Evolutionary conservation across 2,888 invertebrate genomes (phyloP).

Genomic region (Philereme vetulata): DNA sequence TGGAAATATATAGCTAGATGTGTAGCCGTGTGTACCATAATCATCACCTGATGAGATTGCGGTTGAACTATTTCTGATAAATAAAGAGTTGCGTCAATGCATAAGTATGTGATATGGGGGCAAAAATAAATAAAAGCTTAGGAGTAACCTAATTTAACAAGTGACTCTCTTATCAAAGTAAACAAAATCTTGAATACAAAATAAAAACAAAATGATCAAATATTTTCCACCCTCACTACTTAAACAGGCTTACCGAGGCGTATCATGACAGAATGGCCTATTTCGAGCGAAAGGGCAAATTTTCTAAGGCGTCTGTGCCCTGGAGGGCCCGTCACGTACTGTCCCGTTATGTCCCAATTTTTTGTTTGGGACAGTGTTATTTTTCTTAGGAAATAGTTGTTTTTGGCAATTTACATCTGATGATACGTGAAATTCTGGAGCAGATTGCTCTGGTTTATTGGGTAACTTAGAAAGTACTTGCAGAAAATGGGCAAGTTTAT

Average conservation of each 20-base stretch:
- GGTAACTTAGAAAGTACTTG: not conserved
- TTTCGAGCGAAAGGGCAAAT: slow-evolving; percentile 44
- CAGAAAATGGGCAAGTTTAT: not conserved
- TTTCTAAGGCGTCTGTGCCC: slow-evolving; percentile 42
- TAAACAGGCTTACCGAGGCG: slow-evolving; percentile 45
- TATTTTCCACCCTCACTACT: slow-evolving; percentile 36
- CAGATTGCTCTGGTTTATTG: slow-evolving; percentile 12
- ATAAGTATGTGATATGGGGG: too few relatives aligned
- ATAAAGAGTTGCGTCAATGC: too few relatives aligned
- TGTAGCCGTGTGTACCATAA: too few relatives aligned
- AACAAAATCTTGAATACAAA: slow-evolving; percentile 31
- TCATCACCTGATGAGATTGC: too few relatives aligned
- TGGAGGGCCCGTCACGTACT: slow-evolving; percentile 64
- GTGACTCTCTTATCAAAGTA: slow-evolving; percentile 21
- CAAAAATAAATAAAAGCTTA: not conserved
- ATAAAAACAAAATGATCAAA: slow-evolving; percentile 36
- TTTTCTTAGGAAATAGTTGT: slow-evolving; percentile 42
- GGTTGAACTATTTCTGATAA: too few relatives aligned
- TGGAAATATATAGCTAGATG: too few relatives aligned
- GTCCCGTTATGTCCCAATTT: slow-evolving; percentile 67
- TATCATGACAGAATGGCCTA: slow-evolving; percentile 63
- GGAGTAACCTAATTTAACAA: slow-evolving; percentile 4
- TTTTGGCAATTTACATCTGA: slow-evolving; percentile 24
- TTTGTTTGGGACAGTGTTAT: slow-evolving; percentile 56
- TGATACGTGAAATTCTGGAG: slow-evolving; percentile 22